Evolutionary conservation across 2,888 invertebrate species (phyloP).

Genomic region (Aphodius granarius): DNA sequence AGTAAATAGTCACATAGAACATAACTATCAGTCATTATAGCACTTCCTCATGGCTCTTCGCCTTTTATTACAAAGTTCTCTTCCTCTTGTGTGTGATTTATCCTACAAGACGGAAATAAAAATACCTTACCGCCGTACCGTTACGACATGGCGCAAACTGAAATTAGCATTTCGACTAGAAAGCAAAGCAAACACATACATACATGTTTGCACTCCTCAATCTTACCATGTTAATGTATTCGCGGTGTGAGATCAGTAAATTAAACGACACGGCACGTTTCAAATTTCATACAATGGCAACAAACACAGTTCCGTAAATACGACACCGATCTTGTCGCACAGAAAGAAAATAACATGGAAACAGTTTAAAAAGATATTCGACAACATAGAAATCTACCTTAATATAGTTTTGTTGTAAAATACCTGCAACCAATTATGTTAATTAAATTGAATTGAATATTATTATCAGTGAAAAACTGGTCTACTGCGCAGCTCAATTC

Average conservation of each 20-base stretch:
- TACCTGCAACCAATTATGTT: too few species aligned
- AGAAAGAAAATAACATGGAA: not conserved
- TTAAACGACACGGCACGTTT: not conserved
- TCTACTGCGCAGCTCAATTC: not conserved
- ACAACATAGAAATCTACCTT: too few species aligned
- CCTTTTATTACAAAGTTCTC: not conserved
- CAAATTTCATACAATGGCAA: constrained; percentile 13
- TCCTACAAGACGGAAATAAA: not conserved
- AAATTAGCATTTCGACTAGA: not conserved
- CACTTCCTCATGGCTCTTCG: not conserved
- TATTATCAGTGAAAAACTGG: too few species aligned
- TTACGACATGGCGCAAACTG: not conserved
- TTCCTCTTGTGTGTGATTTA: not conserved
- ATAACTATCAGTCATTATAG: not conserved
- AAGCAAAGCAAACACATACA: not conserved
- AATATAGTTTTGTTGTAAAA: too few species aligned
- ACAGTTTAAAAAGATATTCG: too few species aligned
- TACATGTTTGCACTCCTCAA: not conserved
- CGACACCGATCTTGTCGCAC: not conserved
- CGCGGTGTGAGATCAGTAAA: not conserved
- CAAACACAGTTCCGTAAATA: constrained; percentile 5
- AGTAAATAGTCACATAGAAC: not conserved
- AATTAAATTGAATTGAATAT: too few species aligned
- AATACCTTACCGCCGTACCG: not conserved
- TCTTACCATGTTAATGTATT: not conserved